Percentiles rank a stretch among this genome's conserved stretches.
Evolutionary conservation across 2,113 vertebrate genomes (phyloP).

Genomic region (Andinoacara biseriatus): DNA sequence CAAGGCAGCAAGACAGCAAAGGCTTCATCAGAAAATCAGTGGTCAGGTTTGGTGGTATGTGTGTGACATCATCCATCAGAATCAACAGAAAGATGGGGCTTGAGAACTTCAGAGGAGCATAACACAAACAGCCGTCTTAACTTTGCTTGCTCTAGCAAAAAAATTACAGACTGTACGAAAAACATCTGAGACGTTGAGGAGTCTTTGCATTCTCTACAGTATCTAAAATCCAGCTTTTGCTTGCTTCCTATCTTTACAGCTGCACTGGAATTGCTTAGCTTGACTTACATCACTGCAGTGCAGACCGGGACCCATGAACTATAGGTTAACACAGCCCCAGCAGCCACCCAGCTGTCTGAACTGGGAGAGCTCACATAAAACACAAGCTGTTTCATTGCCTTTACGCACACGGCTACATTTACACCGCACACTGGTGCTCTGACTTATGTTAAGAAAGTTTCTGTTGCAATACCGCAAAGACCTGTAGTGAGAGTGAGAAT

Average conservation of each 20-base stretch:
- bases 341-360: constrained; percentile 65
- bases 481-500: constrained; percentile 28
- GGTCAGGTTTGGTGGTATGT: constrained; percentile 31
- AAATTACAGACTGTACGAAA: constrained; percentile 8
- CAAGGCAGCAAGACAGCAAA: constrained; percentile 59
- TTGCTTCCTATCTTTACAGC: constrained; percentile 40
- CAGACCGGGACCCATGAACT: constrained; percentile 35
- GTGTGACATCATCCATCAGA: constrained; percentile 45
- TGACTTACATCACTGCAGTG: constrained; percentile 47
- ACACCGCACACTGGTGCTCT: constrained; percentile 41
- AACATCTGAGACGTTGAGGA: constrained; percentile 24
- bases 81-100: constrained; percentile 30
- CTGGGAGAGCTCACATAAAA: constrained; percentile 69
- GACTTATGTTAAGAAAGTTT: constrained; percentile 57
- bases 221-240: constrained; percentile 33
- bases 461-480: constrained; percentile 52
- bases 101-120: not conserved
- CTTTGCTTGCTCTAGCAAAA: not conserved
- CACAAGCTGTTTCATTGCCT: constrained; percentile 71
- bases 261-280: constrained; percentile 48
- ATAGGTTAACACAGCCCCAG: constrained; percentile 54
- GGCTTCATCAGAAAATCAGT: constrained; percentile 65
- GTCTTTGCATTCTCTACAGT: not conserved
- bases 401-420: constrained; percentile 57
- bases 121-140: constrained; percentile 19